Percentiles rank a stretch among this genome's conserved stretches.
These are phyloP conservation scores for Hyla sarda DNA, from an alignment of 2,113 vertebrate species.

Conservation along the genomic window DNA sequence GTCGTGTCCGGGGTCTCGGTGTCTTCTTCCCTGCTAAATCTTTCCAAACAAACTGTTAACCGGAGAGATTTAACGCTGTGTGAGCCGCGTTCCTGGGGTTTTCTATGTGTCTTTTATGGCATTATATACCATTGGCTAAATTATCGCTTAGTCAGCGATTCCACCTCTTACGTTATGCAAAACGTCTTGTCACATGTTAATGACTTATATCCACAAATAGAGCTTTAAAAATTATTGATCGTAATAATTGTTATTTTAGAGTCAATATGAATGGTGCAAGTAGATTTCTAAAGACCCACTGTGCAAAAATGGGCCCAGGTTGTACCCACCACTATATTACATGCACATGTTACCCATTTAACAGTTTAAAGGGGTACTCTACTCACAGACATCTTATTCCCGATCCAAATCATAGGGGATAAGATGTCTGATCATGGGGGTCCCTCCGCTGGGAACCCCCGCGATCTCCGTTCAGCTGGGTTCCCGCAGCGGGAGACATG, in stretches of 20 bases:
- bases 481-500: no score
- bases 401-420: no score
- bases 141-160: constrained; percentile 28
- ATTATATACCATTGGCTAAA: constrained; percentile 17
- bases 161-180: constrained; percentile 32
- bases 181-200: constrained; percentile 6
- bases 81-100: not conserved
- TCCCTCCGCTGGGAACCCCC: no score
- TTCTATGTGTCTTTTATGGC: constrained; percentile 2
- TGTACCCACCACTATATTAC: not conserved
- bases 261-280: not conserved
- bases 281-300: not conserved
- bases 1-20: constrained; percentile 16
- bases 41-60: constrained; percentile 23
- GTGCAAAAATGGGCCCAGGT: not conserved
- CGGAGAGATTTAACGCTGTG: constrained; percentile 36
- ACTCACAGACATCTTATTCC: no score
- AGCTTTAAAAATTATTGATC: constrained; percentile 14
- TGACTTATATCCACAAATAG: constrained; percentile 15
- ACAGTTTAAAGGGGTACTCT: no score
- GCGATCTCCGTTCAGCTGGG: no score
- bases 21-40: constrained; percentile 29
- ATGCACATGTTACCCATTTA: not conserved
- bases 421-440: no score
- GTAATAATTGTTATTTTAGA: constrained; percentile 28